Percentiles rank a stretch among this genome's conserved stretches.
phyloP scores from a whole-genome alignment of 2,113 vertebrate genomes.

The Xiphophorus hellerii region DNA sequence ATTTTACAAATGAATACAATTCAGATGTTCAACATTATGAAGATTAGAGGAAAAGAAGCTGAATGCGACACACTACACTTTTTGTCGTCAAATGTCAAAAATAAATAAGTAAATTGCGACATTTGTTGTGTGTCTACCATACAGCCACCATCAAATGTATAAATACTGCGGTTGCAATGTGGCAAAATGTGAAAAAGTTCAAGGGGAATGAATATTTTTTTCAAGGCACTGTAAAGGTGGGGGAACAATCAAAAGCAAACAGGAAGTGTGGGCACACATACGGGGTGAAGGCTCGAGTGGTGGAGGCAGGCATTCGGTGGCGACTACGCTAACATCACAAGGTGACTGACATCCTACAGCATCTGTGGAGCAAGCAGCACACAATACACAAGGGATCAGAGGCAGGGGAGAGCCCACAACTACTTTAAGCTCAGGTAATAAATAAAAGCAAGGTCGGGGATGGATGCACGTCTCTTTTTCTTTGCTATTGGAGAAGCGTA shows the following conservation, averaged over 20 bases:
- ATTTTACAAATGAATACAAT: background rate
- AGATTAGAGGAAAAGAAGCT: background rate
- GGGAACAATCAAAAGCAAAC: constrained; percentile 28
- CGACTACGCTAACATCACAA: constrained; percentile 51
- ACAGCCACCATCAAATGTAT: background rate
- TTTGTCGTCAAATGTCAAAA: no score
- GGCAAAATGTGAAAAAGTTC: background rate
- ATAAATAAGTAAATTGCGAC: no score
- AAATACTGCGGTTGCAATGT: background rate
- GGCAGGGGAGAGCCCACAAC: constrained; percentile 14
- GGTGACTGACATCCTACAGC: constrained; percentile 50
- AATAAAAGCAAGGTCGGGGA: constrained; percentile 29
- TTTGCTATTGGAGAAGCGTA: constrained; percentile 30
- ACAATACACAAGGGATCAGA: constrained; percentile 58
- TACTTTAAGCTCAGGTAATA: constrained; percentile 36
- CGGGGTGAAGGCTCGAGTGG: constrained; percentile 32
- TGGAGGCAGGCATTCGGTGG: constrained; percentile 30
- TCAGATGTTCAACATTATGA: no score
- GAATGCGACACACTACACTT: background rate
- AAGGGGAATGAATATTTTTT: background rate
- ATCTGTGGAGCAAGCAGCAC: constrained; percentile 66
- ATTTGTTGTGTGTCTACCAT: background rate
- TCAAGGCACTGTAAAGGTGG: constrained; percentile 41
- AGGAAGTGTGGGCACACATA: constrained; percentile 37
- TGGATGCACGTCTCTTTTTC: constrained; percentile 32